Percentiles rank a stretch among this genome's conserved stretches.
phyloP scores from a whole-genome alignment of 2,888 invertebrate species.

The Pelosia muscerda region DNA sequence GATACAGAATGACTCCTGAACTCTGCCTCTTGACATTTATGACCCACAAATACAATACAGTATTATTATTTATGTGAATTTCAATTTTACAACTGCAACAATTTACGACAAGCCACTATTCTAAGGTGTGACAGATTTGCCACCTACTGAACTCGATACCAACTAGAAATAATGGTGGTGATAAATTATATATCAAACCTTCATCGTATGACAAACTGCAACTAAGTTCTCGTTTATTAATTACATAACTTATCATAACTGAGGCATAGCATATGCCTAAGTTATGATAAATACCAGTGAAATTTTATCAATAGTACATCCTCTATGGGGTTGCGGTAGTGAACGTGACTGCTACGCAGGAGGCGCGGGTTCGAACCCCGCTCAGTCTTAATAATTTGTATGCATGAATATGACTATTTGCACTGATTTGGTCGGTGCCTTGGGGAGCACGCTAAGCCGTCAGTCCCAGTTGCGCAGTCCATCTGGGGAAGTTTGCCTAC shows the following conservation, averaged over 20 bases:
- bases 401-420: too few species aligned
- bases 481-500: too few species aligned
- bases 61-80: conserved; percentile 5
- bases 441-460: too few species aligned
- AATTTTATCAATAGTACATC: too few species aligned
- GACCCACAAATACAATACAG: neutral
- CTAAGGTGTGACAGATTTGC: conserved; percentile 17
- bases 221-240: neutral
- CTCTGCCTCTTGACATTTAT: neutral
- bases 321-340: too few species aligned
- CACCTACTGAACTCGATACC: conserved; percentile 15
- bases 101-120: conserved; percentile 15
- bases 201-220: conserved; percentile 17
- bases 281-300: too few species aligned
- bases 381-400: too few species aligned
- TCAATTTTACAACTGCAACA: conserved; percentile 12
- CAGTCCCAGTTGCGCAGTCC: too few species aligned
- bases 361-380: too few species aligned
- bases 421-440: too few species aligned
- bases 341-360: too few species aligned
- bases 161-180: conserved; percentile 11
- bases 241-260: neutral
- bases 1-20: neutral
- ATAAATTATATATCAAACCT: conserved; percentile 19
- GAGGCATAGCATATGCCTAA: too few species aligned